Evolutionary conservation across 2,888 invertebrate species (phyloP).

Genomic region (Ophion slaviceki): DNA sequence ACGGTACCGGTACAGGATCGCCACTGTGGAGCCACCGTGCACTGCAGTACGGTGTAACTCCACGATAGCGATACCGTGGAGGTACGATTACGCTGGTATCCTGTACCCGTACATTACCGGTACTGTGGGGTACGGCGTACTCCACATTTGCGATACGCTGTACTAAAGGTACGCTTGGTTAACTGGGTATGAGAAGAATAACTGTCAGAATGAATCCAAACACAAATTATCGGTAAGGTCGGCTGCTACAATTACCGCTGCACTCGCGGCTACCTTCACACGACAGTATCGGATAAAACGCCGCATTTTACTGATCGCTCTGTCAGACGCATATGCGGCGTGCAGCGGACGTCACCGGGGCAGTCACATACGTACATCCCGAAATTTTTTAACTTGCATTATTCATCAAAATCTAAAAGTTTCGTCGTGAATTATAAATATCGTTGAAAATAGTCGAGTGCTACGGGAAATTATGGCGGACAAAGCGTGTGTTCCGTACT

Average conservation of each 20-base stretch:
- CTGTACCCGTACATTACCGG: too few species aligned
- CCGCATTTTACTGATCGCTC: conserved; percentile 57
- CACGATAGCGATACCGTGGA: too few species aligned
- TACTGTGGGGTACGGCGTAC: too few species aligned
- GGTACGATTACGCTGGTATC: too few species aligned
- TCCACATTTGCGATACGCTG: too few species aligned
- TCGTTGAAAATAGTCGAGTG: neutral
- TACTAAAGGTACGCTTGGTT: too few species aligned
- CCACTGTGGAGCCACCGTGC: too few species aligned
- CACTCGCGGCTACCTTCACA: conserved; percentile 27
- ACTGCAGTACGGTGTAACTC: too few species aligned
- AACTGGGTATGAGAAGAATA: too few species aligned
- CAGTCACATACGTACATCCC: neutral
- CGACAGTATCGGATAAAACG: conserved; percentile 34
- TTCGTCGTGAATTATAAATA: conserved; percentile 6
- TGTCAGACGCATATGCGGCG: conserved; percentile 60
- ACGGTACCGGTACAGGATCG: too few species aligned
- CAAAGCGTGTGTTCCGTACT: conserved; percentile 80
- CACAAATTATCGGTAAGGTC: neutral
- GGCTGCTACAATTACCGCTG: neutral
- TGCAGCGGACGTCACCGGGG: conserved; percentile 30
- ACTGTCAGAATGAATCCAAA: neutral
- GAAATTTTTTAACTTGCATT: neutral
- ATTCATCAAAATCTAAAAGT: neutral
- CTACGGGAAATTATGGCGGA: conserved; percentile 68